phyloP scores from a whole-genome alignment of 2,888 invertebrate genomes.

The Nomada hirtipes region DNA sequence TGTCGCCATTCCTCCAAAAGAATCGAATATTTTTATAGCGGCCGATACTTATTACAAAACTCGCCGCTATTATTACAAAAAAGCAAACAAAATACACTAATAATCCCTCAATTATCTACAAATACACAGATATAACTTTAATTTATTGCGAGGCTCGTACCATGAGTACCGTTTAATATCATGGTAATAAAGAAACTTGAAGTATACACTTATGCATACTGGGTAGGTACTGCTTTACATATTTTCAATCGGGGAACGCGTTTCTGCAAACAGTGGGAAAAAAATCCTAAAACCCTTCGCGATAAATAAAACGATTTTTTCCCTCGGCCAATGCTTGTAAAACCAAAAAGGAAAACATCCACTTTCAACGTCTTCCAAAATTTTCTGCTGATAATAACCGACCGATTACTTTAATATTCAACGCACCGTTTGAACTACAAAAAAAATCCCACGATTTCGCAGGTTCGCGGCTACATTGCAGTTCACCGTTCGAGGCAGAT shows the following conservation, averaged over 20 bases:
- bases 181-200: slow-evolving; percentile 29
- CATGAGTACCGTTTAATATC: slow-evolving; percentile 14
- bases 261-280: background rate
- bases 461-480: background rate
- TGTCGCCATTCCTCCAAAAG: background rate
- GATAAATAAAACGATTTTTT: slow-evolving; percentile 8
- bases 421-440: too few species aligned
- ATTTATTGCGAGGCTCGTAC: slow-evolving; percentile 13
- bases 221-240: slow-evolving; percentile 8
- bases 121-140: background rate
- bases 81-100: background rate
- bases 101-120: background rate
- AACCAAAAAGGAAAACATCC: background rate
- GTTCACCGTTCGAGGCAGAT: background rate
- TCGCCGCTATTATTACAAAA: background rate
- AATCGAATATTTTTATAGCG: slow-evolving; percentile 1
- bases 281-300: background rate
- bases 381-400: too few species aligned
- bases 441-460: slow-evolving; percentile 4
- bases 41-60: background rate
- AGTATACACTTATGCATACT: slow-evolving; percentile 24
- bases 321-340: too few species aligned
- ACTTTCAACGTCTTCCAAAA: background rate
- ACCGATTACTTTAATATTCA: too few species aligned
- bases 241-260: background rate